Percentiles rank a stretch among this genome's conserved stretches.
Evolutionary conservation across 2,888 invertebrate species (phyloP).

Genomic region (Aphodius granarius): DNA sequence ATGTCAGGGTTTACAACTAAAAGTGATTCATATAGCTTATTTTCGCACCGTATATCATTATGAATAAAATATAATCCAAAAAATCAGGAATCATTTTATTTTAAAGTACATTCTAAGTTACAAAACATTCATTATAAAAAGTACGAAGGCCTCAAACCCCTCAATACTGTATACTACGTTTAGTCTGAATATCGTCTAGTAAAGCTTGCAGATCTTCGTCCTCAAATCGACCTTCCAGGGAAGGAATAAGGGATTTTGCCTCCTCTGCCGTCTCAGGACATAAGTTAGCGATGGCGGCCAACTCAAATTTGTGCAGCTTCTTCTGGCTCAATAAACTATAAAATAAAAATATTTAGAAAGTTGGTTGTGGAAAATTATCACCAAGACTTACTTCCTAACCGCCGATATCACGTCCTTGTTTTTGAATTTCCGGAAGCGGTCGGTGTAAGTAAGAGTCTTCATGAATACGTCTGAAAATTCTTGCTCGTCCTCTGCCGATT

Average conservation of each 20-base stretch:
- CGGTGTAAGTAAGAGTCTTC: conserved; percentile 95
- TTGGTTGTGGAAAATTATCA: not conserved
- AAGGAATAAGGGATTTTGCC: conserved; percentile 96
- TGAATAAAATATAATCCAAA: not conserved
- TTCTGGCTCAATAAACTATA: conserved; percentile 87
- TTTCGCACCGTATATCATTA: not conserved
- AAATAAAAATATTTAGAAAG: conserved; percentile 18
- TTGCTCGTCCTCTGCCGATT: conserved; percentile 97
- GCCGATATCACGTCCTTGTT: conserved; percentile 98
- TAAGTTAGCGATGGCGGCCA: conserved; percentile 96
- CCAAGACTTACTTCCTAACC: conserved; percentile 78
- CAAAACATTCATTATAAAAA: not conserved
- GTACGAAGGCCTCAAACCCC: not conserved
- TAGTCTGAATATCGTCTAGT: conserved; percentile 97
- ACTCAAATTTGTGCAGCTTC: conserved; percentile 96
- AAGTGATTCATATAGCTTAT: too few relatives aligned
- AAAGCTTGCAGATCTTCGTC: conserved; percentile 97
- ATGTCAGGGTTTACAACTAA: too few relatives aligned
- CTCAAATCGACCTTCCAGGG: conserved; percentile 95
- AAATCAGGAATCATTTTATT: not conserved
- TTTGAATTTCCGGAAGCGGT: conserved; percentile 95
- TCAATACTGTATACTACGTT: conserved; percentile 94
- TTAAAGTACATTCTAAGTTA: not conserved
- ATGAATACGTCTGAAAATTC: conserved; percentile 98
- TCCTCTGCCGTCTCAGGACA: conserved; percentile 99